Base-by-base conservation (phyloP, 2,888 invertebrate species). In the Drosophila quinaria region DNA sequence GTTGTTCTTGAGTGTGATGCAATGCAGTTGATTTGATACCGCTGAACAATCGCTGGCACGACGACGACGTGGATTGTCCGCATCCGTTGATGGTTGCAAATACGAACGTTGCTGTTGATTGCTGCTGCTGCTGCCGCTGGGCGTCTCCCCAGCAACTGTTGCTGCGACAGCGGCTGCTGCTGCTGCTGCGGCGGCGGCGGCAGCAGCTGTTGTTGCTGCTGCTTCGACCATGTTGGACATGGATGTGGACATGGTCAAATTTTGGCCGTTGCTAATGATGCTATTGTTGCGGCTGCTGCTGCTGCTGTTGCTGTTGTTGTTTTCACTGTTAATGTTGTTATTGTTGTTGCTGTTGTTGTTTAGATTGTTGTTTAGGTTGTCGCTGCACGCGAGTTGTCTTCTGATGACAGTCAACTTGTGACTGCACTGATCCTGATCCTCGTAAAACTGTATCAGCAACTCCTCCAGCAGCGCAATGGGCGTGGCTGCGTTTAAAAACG, bases 391-490 rank as follows among this genome's bases (percentile, higher is more conserved):
- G 10, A 82, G 69, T 13, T 81, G 76, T 6, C 80, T 80, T 3
- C 90, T 83, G 67, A 91, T 90, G 50, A 92, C 89, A 46, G 91
- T 92, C 51, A 91, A 77, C 73, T 87, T 90, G 55, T 86, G 87
- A 54, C 82, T 76, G 61, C 80, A 78, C 52, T 89, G 90, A 80
- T 92, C 92, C 77, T 92, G 91, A 78, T 92, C 92, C 76, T 93
- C 92, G 92, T 92, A 92, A 74, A 92, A 91, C 73, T 92, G 91
- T 70, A 92, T 89, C 37, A 92, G 77, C 70, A 92, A 62, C 81
- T 92, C 91, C 76, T 93, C 92, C 15, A 92, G 88, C 67, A 92
- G 73, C 4, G 87, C 80, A 39, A 88, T 91, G 10, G 89, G 82
- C 19, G 82, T 72, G 49, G 77, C 59, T 1, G 76, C 80, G 6